phyloP scores from a whole-genome alignment of 2,113 vertebrate species.

The Toxotes chatareus region DNA sequence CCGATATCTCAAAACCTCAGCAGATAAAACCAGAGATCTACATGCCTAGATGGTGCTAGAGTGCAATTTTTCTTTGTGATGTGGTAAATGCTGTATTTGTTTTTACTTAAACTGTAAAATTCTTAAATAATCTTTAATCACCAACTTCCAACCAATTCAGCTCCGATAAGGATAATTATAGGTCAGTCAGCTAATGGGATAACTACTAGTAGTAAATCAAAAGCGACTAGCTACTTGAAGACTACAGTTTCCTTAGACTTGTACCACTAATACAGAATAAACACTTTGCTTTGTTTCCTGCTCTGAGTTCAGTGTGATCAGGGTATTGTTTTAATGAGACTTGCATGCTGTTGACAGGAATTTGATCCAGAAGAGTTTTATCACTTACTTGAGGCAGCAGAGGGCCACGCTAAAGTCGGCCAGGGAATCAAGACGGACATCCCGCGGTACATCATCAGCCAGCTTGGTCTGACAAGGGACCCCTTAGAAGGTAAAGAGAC shows the following conservation, averaged over 20 bases:
- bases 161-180: background rate
- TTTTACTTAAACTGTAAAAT: too few species aligned
- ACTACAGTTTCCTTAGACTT: background rate
- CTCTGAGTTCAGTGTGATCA: background rate
- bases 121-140: background rate
- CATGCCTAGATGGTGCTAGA: too few species aligned
- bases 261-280: background rate
- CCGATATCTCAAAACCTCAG: too few species aligned
- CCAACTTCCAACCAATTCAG: background rate
- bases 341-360: slow-evolving; percentile 83
- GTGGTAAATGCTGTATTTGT: too few species aligned
- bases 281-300: background rate
- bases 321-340: slow-evolving; percentile 15
- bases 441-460: slow-evolving; percentile 95
- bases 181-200: background rate
- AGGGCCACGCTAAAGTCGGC: slow-evolving; percentile 95
- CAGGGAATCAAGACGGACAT: slow-evolving; percentile 96
- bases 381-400: slow-evolving; percentile 94
- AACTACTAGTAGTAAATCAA: background rate
- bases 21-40: too few species aligned
- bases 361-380: slow-evolving; percentile 98
- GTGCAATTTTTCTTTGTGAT: too few species aligned
- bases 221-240: background rate
- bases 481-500: slow-evolving; percentile 88
- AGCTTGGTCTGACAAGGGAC: slow-evolving; percentile 93